These are phyloP conservation scores for Cynocephalus volans DNA, from an alignment of 2,113 vertebrate genomes.

Conservation along the genomic window DNA sequence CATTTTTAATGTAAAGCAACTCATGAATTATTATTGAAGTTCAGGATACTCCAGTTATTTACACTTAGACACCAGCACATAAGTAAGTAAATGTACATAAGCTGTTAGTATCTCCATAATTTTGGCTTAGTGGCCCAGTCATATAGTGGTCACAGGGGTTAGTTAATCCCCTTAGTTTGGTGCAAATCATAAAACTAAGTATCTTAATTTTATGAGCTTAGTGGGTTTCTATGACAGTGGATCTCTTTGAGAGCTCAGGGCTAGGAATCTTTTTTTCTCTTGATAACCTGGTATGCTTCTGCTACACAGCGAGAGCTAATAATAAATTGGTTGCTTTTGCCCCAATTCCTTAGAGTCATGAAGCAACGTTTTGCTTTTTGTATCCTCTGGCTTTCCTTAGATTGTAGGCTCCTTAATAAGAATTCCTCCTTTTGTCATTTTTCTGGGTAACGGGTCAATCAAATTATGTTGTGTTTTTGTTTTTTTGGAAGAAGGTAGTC, in stretches of 20 bases:
- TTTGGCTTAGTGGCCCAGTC: slow-evolving; percentile 47
- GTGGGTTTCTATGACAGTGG: slow-evolving; percentile 12
- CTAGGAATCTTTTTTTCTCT: slow-evolving; percentile 1
- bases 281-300: neutral
- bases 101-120: slow-evolving; percentile 15
- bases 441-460: slow-evolving; percentile 7
- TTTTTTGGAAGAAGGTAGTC: neutral
- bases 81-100: neutral
- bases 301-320: neutral
- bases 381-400: slow-evolving; percentile 30
- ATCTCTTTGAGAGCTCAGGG: slow-evolving; percentile 49
- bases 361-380: slow-evolving; percentile 44
- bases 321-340: slow-evolving; percentile 46
- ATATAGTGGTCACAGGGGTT: neutral
- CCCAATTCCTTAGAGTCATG: neutral
- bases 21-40: slow-evolving; percentile 46
- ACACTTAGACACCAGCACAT: neutral
- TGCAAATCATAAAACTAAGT: slow-evolving; percentile 24
- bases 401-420: neutral
- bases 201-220: slow-evolving; percentile 65
- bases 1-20: slow-evolving; percentile 18
- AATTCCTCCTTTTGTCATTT: slow-evolving; percentile 14
- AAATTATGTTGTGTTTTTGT: slow-evolving; percentile 5
- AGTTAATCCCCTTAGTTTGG: slow-evolving; percentile 46
- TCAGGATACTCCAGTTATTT: slow-evolving; percentile 23